A percentile compares a stretch with the other conserved stretches of the same genome.
phyloP scores from a whole-genome alignment of 37 sponge, comb jelly and placozoan genomes.

The Crambe crambe region DNA sequence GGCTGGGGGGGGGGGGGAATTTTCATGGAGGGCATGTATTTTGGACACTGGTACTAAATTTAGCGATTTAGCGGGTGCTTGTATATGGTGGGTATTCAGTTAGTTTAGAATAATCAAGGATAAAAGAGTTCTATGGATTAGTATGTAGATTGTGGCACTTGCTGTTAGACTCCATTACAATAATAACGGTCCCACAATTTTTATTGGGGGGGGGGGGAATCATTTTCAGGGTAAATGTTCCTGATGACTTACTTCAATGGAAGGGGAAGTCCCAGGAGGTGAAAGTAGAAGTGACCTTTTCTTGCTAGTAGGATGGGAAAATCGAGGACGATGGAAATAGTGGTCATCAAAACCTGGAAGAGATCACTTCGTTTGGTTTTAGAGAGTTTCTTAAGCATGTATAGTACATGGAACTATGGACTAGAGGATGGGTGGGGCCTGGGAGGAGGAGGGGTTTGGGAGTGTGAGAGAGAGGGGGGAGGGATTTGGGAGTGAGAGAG shows the following conservation, averaged over 20 bases:
- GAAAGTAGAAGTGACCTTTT: conserved; percentile 20
- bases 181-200: too few species aligned
- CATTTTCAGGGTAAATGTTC: too few species aligned
- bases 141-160: too few species aligned
- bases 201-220: not conserved
- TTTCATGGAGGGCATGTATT: not conserved
- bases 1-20: too few species aligned
- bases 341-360: conserved; percentile 35
- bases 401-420: too few species aligned
- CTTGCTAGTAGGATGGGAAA: conserved; percentile 20
- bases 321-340: conserved; percentile 23
- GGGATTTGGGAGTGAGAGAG: not conserved
- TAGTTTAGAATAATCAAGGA: too few species aligned
- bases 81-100: too few species aligned
- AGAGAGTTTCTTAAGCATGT: not conserved
- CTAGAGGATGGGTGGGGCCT: too few species aligned
- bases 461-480: not conserved
- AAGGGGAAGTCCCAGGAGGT: conserved; percentile 2
- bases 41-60: not conserved
- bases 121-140: too few species aligned
- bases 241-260: conserved; percentile 5
- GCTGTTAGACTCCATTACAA: too few species aligned
- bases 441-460: not conserved
- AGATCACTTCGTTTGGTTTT: not conserved
- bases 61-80: not conserved